Percentiles rank a stretch among this genome's conserved stretches.
Conservation (phyloP, 2,797 vertebrate genomes). For the Typhlichthys subterraneus region DNA sequence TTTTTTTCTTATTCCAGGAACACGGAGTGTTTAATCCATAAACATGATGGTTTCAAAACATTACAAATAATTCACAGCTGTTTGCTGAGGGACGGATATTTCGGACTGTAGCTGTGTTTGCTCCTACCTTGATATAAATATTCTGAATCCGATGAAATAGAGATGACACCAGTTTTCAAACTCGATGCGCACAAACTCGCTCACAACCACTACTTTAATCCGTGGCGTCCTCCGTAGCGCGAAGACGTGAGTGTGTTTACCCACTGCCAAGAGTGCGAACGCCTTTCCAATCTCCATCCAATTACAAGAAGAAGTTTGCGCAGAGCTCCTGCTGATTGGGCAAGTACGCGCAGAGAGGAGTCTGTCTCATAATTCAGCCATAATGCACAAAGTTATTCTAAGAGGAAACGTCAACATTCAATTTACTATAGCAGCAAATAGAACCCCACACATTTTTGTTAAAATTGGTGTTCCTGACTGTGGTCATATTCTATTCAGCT, state of each 20-base stretch:
- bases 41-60: conserved; percentile 25
- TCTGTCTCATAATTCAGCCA: conserved; percentile 71
- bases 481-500: too few species aligned
- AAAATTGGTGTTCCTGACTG: too few species aligned
- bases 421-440: not conserved
- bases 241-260: conserved; percentile 87
- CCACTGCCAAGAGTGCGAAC: conserved; percentile 81
- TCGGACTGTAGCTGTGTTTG: conserved; percentile 5
- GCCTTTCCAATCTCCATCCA: conserved; percentile 84
- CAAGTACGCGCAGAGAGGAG: conserved; percentile 73
- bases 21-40: conserved; percentile 58
- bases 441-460: conserved; percentile 1
- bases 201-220: conserved; percentile 49
- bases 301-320: conserved; percentile 82
- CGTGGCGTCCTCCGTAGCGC: conserved; percentile 78
- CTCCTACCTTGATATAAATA: conserved; percentile 13
- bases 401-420: conserved; percentile 44
- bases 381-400: conserved; percentile 60
- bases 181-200: conserved; percentile 11
- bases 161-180: conserved; percentile 11
- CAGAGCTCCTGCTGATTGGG: conserved; percentile 87
- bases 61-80: conserved; percentile 33
- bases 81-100: conserved; percentile 17
- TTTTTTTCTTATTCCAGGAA: conserved; percentile 54
- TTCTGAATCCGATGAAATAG: conserved; percentile 9